Conservation (phyloP, 2,888 invertebrate genomes). For the Rotaria magnacalcarata region DNA sequence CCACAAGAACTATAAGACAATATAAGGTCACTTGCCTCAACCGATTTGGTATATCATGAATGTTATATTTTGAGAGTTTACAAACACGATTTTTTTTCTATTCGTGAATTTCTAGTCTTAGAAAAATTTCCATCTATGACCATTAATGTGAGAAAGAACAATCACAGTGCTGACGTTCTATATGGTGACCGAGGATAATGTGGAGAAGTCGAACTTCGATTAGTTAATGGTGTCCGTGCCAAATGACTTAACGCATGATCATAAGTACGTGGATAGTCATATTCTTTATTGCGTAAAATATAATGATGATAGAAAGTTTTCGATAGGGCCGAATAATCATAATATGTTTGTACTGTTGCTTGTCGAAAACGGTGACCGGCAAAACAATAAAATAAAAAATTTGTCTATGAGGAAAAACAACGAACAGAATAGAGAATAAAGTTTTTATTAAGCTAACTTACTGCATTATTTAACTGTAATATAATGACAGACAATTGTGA, state of each 20-base stretch:
- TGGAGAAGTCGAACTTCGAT: background rate
- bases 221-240: background rate
- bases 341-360: background rate
- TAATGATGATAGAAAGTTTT: background rate
- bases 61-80: background rate
- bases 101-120: background rate
- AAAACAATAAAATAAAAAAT: background rate
- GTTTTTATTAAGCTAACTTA: background rate
- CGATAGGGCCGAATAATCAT: background rate
- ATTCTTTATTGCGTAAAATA: background rate
- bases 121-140: background rate
- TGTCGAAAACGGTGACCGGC: background rate
- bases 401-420: background rate
- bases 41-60: background rate
- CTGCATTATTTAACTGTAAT: constrained; percentile 3
- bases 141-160: background rate
- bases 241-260: background rate
- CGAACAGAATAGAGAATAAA: background rate
- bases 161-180: background rate
- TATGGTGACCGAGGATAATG: no score
- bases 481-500: background rate
- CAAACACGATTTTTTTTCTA: background rate
- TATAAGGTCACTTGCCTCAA: background rate
- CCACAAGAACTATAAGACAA: background rate
- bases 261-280: background rate